A percentile compares a stretch with the other conserved stretches of the same genome.
phyloP scores from a whole-genome alignment of 2,888 invertebrate genomes.

The Mayetiola destructor region DNA sequence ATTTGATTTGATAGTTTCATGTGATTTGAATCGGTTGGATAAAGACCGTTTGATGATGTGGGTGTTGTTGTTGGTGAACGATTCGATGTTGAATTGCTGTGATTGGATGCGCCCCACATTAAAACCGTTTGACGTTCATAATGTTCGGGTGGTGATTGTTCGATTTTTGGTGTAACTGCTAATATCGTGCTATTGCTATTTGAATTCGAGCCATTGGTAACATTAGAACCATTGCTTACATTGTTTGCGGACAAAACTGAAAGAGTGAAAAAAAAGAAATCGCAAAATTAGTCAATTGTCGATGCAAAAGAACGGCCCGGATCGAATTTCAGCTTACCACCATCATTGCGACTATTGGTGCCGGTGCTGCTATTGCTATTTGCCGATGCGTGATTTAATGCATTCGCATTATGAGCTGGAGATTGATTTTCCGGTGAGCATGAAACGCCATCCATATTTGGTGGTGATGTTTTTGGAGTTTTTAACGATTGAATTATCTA shows the following conservation, averaged over 20 bases:
- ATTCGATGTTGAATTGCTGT: constrained; percentile 23
- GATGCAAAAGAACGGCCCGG: too few species aligned
- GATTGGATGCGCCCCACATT: constrained; percentile 67
- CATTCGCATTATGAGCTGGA: constrained; percentile 2
- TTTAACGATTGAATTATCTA: constrained; percentile 25
- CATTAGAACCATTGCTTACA: constrained; percentile 17
- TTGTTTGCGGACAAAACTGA: not conserved
- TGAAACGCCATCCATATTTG: constrained; percentile 35
- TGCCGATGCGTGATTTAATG: not conserved
- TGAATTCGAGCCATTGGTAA: constrained; percentile 20
- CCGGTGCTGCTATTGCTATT: constrained; percentile 6
- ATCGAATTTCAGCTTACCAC: not conserved
- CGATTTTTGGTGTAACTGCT: constrained; percentile 31
- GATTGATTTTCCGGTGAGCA: constrained; percentile 30
- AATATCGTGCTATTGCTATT: constrained; percentile 17
- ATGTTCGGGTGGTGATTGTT: constrained; percentile 27
- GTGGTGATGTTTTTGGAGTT: constrained; percentile 35
- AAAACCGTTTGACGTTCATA: constrained; percentile 70
- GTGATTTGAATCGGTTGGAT: constrained; percentile 18
- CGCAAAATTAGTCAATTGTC: not conserved
- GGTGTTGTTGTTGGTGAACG: constrained; percentile 32
- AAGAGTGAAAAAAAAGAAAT: not conserved
- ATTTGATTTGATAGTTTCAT: constrained; percentile 17
- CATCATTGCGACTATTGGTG: constrained; percentile 13
- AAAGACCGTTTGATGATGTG: constrained; percentile 31